Percentiles rank a stretch among this genome's conserved stretches.
These are phyloP conservation scores for Sardina pilchardus DNA, from an alignment of 2,113 vertebrate species.

Conservation along the genomic window DNA sequence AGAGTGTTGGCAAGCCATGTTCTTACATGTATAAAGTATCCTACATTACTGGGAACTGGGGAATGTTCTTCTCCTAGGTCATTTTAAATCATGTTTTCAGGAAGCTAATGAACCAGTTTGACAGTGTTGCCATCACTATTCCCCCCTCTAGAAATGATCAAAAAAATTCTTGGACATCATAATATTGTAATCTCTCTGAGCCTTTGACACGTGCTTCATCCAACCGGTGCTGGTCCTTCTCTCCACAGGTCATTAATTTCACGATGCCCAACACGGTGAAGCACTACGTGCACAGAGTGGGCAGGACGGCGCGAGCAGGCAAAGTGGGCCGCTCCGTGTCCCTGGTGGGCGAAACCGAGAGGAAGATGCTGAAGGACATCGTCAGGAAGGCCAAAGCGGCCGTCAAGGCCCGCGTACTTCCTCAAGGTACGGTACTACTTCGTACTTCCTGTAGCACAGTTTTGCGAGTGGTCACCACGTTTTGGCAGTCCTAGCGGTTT, in stretches of 20 bases:
- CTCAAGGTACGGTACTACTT: conserved; percentile 86
- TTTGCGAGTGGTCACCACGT: no score
- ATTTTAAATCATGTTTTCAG: background rate
- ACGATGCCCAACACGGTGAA: conserved; percentile 96
- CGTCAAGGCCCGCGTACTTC: conserved; percentile 90
- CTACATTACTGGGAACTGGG: background rate
- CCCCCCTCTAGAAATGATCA: background rate
- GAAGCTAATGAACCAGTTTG: background rate
- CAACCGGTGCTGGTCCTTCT: background rate
- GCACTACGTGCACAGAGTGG: conserved; percentile 95
- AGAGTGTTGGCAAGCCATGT: no score
- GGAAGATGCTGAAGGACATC: conserved; percentile 94
- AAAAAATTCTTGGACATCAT: background rate
- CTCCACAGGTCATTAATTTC: conserved; percentile 91
- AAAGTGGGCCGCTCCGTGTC: conserved; percentile 90
- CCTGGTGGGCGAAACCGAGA: conserved; percentile 90
- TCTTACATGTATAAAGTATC: no score
- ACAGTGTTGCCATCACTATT: background rate
- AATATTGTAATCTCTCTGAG: background rate
- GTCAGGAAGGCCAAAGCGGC: conserved; percentile 84
- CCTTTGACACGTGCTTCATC: background rate
- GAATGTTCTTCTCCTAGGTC: background rate
- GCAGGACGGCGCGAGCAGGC: conserved; percentile 88
- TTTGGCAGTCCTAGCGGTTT: no score
- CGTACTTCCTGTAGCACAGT: background rate